phyloP scores from a whole-genome alignment of 1,140 invertebrate genomes.

The Trichogramma pretiosum region DNA sequence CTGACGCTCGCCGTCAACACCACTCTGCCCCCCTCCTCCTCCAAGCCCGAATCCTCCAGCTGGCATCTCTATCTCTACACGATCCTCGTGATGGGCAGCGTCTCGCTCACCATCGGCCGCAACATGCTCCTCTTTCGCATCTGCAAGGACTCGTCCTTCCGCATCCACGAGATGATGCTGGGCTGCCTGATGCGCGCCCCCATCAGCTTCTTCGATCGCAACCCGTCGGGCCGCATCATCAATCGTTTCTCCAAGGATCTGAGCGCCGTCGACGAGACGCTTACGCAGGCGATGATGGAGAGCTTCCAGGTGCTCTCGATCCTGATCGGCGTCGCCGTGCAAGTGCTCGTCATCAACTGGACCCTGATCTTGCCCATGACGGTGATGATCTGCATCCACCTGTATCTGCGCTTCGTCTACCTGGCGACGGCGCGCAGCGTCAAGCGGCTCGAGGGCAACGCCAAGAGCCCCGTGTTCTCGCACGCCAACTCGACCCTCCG shows the following conservation, averaged over 20 bases:
- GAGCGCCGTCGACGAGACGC: conserved; percentile 71
- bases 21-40: too few species aligned
- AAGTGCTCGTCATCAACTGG: conserved; percentile 66
- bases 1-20: too few species aligned
- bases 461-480: conserved; percentile 68
- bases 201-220: conserved; percentile 61
- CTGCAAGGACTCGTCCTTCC: conserved; percentile 58
- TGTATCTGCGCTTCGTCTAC: conserved; percentile 64
- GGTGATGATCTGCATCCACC: conserved; percentile 57
- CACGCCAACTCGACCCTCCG: conserved; percentile 67
- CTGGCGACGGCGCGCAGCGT: conserved; percentile 68
- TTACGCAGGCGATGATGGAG: conserved; percentile 68
- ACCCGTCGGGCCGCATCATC: conserved; percentile 66
- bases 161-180: conserved; percentile 61
- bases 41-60: too few species aligned
- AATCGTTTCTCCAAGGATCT: conserved; percentile 83
- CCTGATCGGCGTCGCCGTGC: conserved; percentile 53
- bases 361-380: conserved; percentile 64
- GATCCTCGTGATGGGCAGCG: conserved; percentile 30
- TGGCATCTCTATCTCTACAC: too few species aligned
- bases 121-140: conserved; percentile 46
- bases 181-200: conserved; percentile 50
- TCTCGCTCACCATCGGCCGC: conserved; percentile 35
- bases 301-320: conserved; percentile 52
- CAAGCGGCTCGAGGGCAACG: conserved; percentile 73